Evolutionary conservation across 1,140 invertebrate species (phyloP), one percentile per base, ranked within the genome.

Genomic region (Megalonaias nervosa): DNA sequence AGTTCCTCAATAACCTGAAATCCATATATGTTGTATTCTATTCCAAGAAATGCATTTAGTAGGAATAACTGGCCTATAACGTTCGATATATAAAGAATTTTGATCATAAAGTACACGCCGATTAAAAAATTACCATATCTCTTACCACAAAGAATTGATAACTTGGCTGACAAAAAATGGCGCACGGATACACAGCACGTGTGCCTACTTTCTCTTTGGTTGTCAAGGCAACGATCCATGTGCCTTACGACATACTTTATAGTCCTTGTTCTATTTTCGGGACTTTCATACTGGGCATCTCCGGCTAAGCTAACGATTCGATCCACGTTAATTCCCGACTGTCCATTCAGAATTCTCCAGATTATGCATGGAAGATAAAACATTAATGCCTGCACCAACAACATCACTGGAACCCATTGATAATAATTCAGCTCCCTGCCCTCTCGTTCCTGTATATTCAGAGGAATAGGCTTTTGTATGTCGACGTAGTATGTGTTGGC

Each of bases 371-470:
- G 93, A 71, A 93, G 73, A 81, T 93, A 93, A 84, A 93, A 93
- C 69, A 93, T 86, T 48, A 92, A 88, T 9, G 92, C 93, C 85
- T 93, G 92, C 5, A 92, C 86, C 38, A 93, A 81, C 17, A 93
- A 82, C 75, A 93, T 92, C 55, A 93, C 90, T 11, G 93, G 93
- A 12, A 93, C 91, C 93, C 93, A 93, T 82, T 93, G 92, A 82
- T 93, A 93, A 81, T 93, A 93, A 72, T 88, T 88, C 65, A 91
- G 81, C 75, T 90, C 85, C 61, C 85, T 86, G 48, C 87, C 85
- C 57, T 84, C 77, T 15, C 82, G 71, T 57, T 84, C 81, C 31
- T 77, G 64, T 48, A 85, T 75, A 75, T 87, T 84, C 17, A 80
- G 61, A 16, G 82, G 82, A 14, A 90, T 84, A n/a, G 77, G 65